phyloP scores from a whole-genome alignment of 2,113 vertebrate genomes.

The Anguilla japonica region DNA sequence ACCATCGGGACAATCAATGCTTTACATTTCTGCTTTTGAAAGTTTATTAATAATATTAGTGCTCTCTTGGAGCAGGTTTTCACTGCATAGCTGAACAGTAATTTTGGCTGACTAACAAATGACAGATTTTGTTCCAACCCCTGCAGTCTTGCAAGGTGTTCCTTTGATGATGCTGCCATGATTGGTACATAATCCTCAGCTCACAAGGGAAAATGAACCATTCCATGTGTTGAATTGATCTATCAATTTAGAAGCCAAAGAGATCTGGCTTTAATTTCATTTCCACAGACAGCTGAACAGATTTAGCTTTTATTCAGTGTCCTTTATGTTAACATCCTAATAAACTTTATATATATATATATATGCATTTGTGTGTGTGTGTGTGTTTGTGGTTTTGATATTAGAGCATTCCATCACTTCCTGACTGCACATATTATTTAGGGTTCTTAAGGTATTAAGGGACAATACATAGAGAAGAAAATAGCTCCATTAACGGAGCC shows the following conservation, averaged over 20 bases:
- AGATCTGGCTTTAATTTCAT: not conserved
- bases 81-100: not conserved
- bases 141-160: constrained; percentile 13
- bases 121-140: not conserved
- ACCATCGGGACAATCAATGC: not conserved
- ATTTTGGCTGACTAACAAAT: constrained; percentile 16
- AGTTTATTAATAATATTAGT: not conserved
- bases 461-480: not conserved
- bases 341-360: not conserved
- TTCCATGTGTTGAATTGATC: not conserved
- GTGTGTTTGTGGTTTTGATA: too few relatives aligned
- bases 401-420: too few relatives aligned
- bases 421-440: too few relatives aligned
- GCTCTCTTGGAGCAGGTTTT: not conserved
- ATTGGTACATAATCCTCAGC: constrained; percentile 10
- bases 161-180: constrained; percentile 13
- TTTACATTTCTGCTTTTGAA: not conserved
- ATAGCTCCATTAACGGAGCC: not conserved
- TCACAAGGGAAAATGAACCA: not conserved
- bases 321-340: not conserved
- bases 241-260: not conserved
- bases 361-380: too few relatives aligned
- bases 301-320: not conserved
- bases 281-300: not conserved
- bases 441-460: not conserved